Evolutionary conservation across 2,888 invertebrate genomes (phyloP).

Genomic region (Cepaea hortensis): DNA sequence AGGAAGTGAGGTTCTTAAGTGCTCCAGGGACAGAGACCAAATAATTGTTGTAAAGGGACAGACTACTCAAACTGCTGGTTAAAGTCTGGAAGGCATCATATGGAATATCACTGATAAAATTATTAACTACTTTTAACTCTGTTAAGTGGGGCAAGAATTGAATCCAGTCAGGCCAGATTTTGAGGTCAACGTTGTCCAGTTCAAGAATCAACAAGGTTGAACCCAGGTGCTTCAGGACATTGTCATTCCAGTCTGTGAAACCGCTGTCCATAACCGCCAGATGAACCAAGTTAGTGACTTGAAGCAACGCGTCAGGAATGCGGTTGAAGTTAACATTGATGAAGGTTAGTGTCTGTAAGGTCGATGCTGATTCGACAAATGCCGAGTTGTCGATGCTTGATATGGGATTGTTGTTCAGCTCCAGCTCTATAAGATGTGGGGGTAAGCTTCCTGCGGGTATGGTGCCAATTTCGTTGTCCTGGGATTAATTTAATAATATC

Average conservation of each 20-base stretch:
- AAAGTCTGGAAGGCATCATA: neutral
- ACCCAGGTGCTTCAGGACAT: neutral
- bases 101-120: neutral
- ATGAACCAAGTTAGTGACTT: neutral
- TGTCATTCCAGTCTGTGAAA: conserved; percentile 10
- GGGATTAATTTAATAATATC: too few relatives aligned
- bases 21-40: neutral
- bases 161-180: neutral
- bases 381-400: too few relatives aligned
- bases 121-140: neutral
- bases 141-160: neutral
- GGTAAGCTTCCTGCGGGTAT: too few relatives aligned
- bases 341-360: neutral
- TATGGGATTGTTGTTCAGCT: too few relatives aligned
- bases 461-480: too few relatives aligned
- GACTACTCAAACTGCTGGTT: neutral
- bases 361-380: neutral
- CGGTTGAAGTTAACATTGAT: neutral
- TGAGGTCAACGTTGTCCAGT: neutral
- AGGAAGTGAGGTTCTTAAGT: neutral
- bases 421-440: too few relatives aligned
- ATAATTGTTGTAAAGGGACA: neutral
- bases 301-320: neutral
- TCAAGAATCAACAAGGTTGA: neutral
- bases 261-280: neutral